Evolutionary conservation across 2,888 invertebrate genomes (phyloP).

Genomic region (Oligia strigilis): DNA sequence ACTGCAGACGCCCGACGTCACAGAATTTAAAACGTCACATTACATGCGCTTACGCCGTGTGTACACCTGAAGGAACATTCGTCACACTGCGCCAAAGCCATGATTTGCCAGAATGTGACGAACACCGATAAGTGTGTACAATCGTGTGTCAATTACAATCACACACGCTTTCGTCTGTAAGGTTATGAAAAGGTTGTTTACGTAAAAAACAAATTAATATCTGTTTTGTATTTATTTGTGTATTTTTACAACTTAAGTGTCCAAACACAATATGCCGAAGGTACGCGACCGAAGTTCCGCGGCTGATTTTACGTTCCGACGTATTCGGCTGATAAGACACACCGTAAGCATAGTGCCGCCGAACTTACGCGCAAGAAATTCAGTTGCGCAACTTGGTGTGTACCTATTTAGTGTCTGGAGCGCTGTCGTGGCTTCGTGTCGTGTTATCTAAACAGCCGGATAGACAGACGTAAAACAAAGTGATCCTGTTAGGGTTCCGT

Average conservation of each 20-base stretch:
- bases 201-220: slow-evolving; percentile 11
- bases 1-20: slow-evolving; percentile 34
- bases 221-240: background rate
- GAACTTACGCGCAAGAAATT: too few relatives aligned
- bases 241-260: background rate
- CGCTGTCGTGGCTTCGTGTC: too few relatives aligned
- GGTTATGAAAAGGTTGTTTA: slow-evolving; percentile 41
- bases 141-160: slow-evolving; percentile 52
- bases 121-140: slow-evolving; percentile 50
- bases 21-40: slow-evolving; percentile 15
- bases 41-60: slow-evolving; percentile 8
- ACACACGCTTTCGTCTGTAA: slow-evolving; percentile 59
- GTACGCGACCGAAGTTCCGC: too few relatives aligned
- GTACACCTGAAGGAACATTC: slow-evolving; percentile 34
- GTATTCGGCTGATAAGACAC: too few relatives aligned
- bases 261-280: too few relatives aligned
- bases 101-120: slow-evolving; percentile 39
- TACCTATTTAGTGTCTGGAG: too few relatives aligned
- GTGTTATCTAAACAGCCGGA: too few relatives aligned
- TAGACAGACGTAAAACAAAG: too few relatives aligned
- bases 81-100: slow-evolving; percentile 18
- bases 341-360: too few relatives aligned
- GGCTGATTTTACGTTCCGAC: too few relatives aligned
- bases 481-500: too few relatives aligned
- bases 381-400: too few relatives aligned